phyloP scores from a whole-genome alignment of 2,888 invertebrate genomes.

The Drosophila subsilvestris region DNA sequence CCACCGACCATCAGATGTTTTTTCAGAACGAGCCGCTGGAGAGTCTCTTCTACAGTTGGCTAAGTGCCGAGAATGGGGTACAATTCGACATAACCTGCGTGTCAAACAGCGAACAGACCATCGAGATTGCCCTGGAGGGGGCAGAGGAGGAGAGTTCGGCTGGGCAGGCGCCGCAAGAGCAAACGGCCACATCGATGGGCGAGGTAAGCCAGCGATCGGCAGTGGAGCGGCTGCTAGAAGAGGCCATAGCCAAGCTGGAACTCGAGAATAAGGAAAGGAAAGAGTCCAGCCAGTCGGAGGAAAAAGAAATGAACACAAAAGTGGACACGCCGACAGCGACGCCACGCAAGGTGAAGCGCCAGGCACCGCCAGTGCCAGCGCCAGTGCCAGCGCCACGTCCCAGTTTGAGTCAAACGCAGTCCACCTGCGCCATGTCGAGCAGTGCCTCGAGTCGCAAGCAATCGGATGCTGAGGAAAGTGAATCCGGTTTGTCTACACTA shows the following conservation, averaged over 20 bases:
- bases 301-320: slow-evolving; percentile 48
- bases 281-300: slow-evolving; percentile 44
- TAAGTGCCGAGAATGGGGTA: slow-evolving; percentile 76
- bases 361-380: slow-evolving; percentile 62
- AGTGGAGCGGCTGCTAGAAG: slow-evolving; percentile 70
- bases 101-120: slow-evolving; percentile 55
- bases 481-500: slow-evolving; percentile 75
- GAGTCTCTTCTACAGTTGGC: slow-evolving; percentile 80
- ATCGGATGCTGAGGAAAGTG: slow-evolving; percentile 76
- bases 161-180: slow-evolving; percentile 15
- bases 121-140: slow-evolving; percentile 57
- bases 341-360: slow-evolving; percentile 52
- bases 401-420: slow-evolving; percentile 48
- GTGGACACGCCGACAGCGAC: slow-evolving; percentile 19
- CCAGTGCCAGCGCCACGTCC: slow-evolving; percentile 64
- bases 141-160: slow-evolving; percentile 15
- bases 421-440: slow-evolving; percentile 43
- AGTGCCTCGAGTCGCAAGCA: slow-evolving; percentile 63
- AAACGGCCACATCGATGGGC: slow-evolving; percentile 34
- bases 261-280: slow-evolving; percentile 48
- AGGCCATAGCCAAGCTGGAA: slow-evolving; percentile 75
- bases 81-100: slow-evolving; percentile 72
- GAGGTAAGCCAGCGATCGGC: slow-evolving; percentile 62
- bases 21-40: slow-evolving; percentile 76
- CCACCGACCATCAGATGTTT: slow-evolving; percentile 62